These are phyloP conservation scores for Eumaeus atala DNA, from an alignment of 1,140 invertebrate species.

Conservation along the genomic window DNA sequence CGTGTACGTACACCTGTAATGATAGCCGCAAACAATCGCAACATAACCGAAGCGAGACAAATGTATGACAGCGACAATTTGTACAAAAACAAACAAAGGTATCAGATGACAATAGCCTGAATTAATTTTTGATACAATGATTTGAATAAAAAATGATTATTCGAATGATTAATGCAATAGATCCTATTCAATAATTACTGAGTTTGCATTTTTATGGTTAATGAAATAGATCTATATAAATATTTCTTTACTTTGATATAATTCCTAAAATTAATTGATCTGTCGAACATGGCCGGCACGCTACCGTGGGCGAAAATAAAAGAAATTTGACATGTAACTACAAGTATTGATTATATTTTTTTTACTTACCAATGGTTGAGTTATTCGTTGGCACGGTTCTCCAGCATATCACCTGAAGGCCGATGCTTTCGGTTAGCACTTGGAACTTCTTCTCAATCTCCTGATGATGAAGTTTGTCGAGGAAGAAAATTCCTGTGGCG, in stretches of 20 bases:
- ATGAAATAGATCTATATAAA: too few species aligned
- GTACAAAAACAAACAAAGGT: too few species aligned
- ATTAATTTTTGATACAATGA: too few species aligned
- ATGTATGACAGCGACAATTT: constrained; percentile 23
- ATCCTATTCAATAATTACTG: too few species aligned
- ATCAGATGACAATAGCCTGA: too few species aligned
- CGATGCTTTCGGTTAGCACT: constrained; percentile 85
- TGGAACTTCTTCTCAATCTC: constrained; percentile 88
- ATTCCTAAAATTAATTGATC: too few species aligned
- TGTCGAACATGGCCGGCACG: not conserved
- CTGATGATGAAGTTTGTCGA: constrained; percentile 88
- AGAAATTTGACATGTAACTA: not conserved
- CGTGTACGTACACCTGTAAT: constrained; percentile 63
- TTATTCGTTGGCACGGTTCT: constrained; percentile 92
- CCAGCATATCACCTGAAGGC: constrained; percentile 91
- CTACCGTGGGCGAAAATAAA: constrained; percentile 4
- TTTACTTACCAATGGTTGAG: constrained; percentile 82
- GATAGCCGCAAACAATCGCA: constrained; percentile 61
- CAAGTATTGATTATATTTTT: not conserved
- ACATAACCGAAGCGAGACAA: constrained; percentile 35
- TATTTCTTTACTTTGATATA: too few species aligned
- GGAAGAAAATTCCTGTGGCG: constrained; percentile 96
- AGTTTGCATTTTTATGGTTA: too few species aligned
- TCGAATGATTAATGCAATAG: too few species aligned
- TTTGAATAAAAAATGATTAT: too few species aligned